A percentile compares a stretch with the other conserved stretches of the same genome.
phyloP scores from a whole-genome alignment of 2,888 invertebrate genomes.

The Yponomeuta plumbellus region DNA sequence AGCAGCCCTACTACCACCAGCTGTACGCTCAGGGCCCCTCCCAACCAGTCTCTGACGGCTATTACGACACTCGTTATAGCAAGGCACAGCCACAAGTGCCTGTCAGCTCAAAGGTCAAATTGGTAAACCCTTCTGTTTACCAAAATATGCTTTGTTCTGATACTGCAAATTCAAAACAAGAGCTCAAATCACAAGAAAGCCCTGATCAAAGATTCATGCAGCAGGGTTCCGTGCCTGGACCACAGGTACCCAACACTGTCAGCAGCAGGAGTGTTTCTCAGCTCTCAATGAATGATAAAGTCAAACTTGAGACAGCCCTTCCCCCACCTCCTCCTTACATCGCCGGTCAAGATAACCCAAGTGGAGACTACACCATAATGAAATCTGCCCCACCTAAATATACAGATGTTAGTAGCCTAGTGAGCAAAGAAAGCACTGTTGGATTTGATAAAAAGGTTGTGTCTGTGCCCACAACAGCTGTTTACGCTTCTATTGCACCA shows the following conservation, averaged over 20 bases:
- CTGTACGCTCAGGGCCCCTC: slow-evolving; percentile 63
- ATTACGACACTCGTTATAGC: slow-evolving; percentile 77
- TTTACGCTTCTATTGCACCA: slow-evolving; percentile 72
- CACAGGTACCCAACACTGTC: slow-evolving; percentile 60
- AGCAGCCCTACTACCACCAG: slow-evolving; percentile 80
- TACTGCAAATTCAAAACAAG: slow-evolving; percentile 53
- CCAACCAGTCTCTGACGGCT: slow-evolving; percentile 61
- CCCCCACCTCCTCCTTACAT: slow-evolving; percentile 72
- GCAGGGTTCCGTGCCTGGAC: slow-evolving; percentile 61
- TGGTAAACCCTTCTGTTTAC: slow-evolving; percentile 56
- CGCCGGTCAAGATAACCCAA: slow-evolving; percentile 47
- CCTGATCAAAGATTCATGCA: slow-evolving; percentile 60
- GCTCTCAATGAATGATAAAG: slow-evolving; percentile 58
- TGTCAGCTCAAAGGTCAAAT: slow-evolving; percentile 66
- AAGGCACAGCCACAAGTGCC: slow-evolving; percentile 91
- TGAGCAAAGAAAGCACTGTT: slow-evolving; percentile 55
- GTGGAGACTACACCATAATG: slow-evolving; percentile 68
- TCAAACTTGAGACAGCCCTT: slow-evolving; percentile 40
- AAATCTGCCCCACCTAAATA: slow-evolving; percentile 70
- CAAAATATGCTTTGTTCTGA: slow-evolving; percentile 71
- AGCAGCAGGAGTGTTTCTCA: slow-evolving; percentile 49
- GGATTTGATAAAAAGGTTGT: slow-evolving; percentile 65
- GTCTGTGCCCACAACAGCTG: slow-evolving; percentile 67
- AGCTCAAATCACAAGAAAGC: slow-evolving; percentile 46
- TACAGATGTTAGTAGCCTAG: slow-evolving; percentile 61